Conservation (phyloP, 2,888 invertebrate species). For the Ornithoptera alexandrae region DNA sequence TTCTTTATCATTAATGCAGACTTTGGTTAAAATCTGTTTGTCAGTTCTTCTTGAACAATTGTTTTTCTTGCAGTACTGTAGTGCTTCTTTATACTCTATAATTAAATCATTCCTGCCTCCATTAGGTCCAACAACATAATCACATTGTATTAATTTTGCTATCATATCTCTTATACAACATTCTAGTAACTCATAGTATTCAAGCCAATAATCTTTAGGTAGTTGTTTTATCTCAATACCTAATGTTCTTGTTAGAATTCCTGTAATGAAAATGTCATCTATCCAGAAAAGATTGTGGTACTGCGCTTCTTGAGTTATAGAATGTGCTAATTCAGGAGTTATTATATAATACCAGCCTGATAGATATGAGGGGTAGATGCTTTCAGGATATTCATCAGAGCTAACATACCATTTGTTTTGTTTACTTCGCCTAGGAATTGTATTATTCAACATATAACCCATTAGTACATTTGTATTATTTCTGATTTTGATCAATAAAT, state of each 20-base stretch:
- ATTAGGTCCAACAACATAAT: conserved; percentile 87
- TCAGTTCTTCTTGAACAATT: conserved; percentile 75
- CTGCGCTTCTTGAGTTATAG: conserved; percentile 77
- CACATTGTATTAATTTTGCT: conserved; percentile 80
- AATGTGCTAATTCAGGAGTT: conserved; percentile 81
- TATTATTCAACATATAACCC: conserved; percentile 84
- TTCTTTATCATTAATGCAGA: conserved; percentile 78
- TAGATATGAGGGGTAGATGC: conserved; percentile 85
- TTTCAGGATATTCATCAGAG: conserved; percentile 80
- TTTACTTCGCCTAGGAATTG: conserved; percentile 82
- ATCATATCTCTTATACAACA: conserved; percentile 85
- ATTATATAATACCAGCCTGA: conserved; percentile 93
- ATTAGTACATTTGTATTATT: conserved; percentile 61
- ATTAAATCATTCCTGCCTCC: conserved; percentile 87
- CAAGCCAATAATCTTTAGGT: conserved; percentile 81
- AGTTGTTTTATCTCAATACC: conserved; percentile 80
- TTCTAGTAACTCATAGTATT: conserved; percentile 85
- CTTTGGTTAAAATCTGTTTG: conserved; percentile 75
- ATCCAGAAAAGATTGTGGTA: conserved; percentile 91
- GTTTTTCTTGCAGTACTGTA: conserved; percentile 78
- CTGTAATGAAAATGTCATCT: conserved; percentile 93
- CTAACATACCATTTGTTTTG: conserved; percentile 91
- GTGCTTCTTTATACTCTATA: conserved; percentile 82
- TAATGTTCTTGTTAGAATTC: conserved; percentile 83
- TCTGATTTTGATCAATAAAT: conserved; percentile 33